These are phyloP conservation scores for Cephus pygmeus DNA, from an alignment of 2,888 invertebrate genomes.

Conservation along the genomic window DNA sequence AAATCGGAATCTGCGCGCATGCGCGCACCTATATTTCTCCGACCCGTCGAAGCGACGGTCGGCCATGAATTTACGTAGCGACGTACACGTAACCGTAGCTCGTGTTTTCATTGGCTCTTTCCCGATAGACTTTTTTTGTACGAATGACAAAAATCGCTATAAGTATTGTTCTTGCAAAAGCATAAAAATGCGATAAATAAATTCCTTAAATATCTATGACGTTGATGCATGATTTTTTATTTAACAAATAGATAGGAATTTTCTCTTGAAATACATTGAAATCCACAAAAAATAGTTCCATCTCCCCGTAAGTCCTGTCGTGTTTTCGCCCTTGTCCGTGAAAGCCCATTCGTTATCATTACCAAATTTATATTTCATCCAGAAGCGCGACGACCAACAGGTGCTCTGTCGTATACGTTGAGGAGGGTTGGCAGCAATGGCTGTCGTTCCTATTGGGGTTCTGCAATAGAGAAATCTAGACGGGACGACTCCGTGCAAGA, in stretches of 20 bases:
- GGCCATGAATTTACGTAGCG: not conserved
- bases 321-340: not conserved
- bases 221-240: too few species aligned
- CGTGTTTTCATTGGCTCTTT: not conserved
- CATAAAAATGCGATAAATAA: not conserved
- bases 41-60: not conserved
- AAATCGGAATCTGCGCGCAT: not conserved
- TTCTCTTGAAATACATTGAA: not conserved
- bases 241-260: not conserved
- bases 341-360: conserved; percentile 31
- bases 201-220: not conserved
- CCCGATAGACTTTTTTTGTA: not conserved
- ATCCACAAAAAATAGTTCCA: not conserved
- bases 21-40: not conserved
- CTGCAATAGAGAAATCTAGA: not conserved
- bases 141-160: not conserved
- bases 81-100: not conserved
- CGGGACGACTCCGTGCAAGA: conserved; percentile 19
- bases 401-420: conserved; percentile 29
- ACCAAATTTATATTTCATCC: conserved; percentile 50
- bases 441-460: not conserved
- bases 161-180: not conserved
- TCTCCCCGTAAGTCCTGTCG: not conserved
- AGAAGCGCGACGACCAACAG: conserved; percentile 38
- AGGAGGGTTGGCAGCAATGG: not conserved